Conservation (phyloP, 2,113 vertebrate genomes). For the Aleadryas rufinucha region DNA sequence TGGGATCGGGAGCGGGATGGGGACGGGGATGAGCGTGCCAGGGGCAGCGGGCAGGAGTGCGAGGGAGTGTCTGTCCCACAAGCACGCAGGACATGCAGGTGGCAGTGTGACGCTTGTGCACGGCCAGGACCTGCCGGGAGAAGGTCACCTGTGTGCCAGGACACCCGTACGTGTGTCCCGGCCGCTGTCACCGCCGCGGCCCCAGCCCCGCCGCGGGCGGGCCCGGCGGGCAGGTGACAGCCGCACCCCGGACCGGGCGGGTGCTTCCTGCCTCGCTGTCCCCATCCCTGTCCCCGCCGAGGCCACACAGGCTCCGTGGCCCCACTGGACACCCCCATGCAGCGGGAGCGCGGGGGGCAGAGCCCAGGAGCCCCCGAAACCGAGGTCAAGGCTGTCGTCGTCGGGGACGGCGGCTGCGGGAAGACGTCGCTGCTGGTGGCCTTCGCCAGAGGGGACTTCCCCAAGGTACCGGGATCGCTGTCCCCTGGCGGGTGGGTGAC, state of each 20-base stretch:
- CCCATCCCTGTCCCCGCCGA: not conserved
- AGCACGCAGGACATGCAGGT: not conserved
- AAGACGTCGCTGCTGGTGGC: slow-evolving; percentile 73
- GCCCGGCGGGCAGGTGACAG: not conserved
- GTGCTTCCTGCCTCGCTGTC: not conserved
- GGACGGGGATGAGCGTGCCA: fast-evolving
- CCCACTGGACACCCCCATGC: not conserved
- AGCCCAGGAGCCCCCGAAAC: not conserved
- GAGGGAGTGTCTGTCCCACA: fast-evolving
- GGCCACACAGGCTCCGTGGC: not conserved
- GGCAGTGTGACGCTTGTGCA: not conserved
- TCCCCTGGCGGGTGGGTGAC: not conserved
- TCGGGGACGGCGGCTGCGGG: slow-evolving; percentile 77
- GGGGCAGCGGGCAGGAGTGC: fast-evolving
- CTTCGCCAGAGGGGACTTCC: slow-evolving; percentile 64
- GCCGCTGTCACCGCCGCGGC: not conserved
- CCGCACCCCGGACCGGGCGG: not conserved
- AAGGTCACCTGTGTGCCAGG: not conserved
- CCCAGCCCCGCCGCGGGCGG: not conserved
- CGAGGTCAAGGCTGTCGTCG: slow-evolving; percentile 67
- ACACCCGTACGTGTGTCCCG: not conserved
- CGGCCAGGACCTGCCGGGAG: not conserved
- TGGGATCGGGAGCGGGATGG: too few species aligned
- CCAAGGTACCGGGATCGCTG: slow-evolving; percentile 33
- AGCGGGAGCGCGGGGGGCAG: not conserved